phyloP scores from a whole-genome alignment of 2,888 invertebrate genomes.

The Drosophila stalkeri region DNA sequence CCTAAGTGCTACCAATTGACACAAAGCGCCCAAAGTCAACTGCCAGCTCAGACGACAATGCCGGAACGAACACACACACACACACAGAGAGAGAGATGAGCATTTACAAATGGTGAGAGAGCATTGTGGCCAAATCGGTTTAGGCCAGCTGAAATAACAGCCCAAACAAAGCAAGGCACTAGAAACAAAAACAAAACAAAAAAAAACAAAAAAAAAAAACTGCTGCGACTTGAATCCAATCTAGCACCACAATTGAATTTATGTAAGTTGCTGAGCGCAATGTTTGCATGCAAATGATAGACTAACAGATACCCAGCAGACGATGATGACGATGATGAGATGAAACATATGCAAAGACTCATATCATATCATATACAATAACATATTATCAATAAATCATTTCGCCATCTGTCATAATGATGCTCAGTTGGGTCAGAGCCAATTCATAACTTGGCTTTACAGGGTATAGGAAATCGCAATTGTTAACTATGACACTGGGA shows the following conservation, averaged over 20 bases:
- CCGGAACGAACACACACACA: slow-evolving; percentile 18
- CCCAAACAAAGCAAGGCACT: slow-evolving; percentile 4
- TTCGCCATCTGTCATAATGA: not conserved
- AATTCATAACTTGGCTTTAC: not conserved
- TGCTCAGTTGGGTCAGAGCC: not conserved
- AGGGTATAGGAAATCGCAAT: slow-evolving; percentile 31
- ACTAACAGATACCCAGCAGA: slow-evolving; percentile 20
- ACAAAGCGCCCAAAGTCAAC: slow-evolving; percentile 58
- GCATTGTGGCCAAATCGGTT: slow-evolving; percentile 65
- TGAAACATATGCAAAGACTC: not conserved
- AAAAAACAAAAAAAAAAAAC: slow-evolving; percentile 15
- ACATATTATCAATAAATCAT: not conserved
- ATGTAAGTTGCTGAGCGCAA: slow-evolving; percentile 40
- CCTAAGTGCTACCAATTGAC: slow-evolving; percentile 60
- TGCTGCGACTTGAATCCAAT: slow-evolving; percentile 41
- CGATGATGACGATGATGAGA: not conserved
- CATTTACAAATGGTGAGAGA: slow-evolving; percentile 14
- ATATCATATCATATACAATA: too few relatives aligned
- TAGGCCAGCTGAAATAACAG: slow-evolving; percentile 47
- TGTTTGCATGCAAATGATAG: not conserved
- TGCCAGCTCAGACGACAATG: slow-evolving; percentile 39
- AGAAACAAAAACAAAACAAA: not conserved
- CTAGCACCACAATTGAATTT: slow-evolving; percentile 65
- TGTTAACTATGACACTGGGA: slow-evolving; percentile 22
- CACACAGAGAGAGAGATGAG: slow-evolving; percentile 5